Base-by-base conservation (phyloP, 2,797 vertebrate genomes). In the Gymnopithys bicolor region DNA sequence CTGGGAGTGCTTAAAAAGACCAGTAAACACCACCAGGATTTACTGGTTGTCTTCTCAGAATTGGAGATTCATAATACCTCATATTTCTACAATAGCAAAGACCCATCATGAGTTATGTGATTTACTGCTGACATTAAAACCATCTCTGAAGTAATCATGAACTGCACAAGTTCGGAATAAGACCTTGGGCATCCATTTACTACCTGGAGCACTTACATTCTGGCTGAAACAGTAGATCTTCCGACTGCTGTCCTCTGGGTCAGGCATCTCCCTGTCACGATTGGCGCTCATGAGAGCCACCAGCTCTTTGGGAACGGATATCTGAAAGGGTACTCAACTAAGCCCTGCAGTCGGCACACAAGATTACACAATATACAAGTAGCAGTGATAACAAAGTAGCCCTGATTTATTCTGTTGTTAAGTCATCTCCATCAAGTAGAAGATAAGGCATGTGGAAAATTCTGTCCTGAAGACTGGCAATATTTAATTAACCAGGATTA, bases 201-300 rank as follows among this genome's bases (percentile, higher is more conserved):
- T 4, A 37, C 19, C 52, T 2, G 7, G 3, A 45, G 48, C 43
- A 86, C 98, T 97, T 93, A 99, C 99, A 7, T 98, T 98, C 97
- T 99, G 99, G 87, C 97, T 98, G 97, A 99, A 99, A 56, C 95
- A 95, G 96, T 98, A 99, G 74, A 99, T 94, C 83, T 98, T 97
- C 58, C 97, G 97, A 45, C 77, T 87, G 70, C 55, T 79, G 93
- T 99, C 99, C 83, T 97, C 96, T 10, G 98, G 98, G 95, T 99
- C 99, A 3, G 97, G 96, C 55, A 93, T 96, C 81, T 99, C 98
- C 80, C 99, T 99, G 3, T 99, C 98, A 3, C 98, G 98, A 84
- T 98, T 76, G 0, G 99, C 99, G 48, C 99, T 99, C 99, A 99
- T 99, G 64, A 99, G 98, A 8, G 98, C 98, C 53, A 99, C 98